Base-by-base conservation (phyloP, 2,888 invertebrate genomes). In the Diarsia dahlii region DNA sequence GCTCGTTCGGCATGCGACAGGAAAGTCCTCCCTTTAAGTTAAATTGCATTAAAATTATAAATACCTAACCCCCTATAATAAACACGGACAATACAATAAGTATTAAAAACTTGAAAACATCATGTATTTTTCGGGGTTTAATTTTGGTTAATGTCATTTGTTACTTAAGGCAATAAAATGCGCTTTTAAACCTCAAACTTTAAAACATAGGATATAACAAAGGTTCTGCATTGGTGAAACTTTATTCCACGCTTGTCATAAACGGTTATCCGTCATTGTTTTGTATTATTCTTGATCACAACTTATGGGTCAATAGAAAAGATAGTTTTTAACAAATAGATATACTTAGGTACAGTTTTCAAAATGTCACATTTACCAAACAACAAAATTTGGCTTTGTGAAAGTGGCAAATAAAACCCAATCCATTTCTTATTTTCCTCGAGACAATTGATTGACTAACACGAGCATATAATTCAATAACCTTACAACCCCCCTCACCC, bases 401-500 rank as follows among this genome's bases (percentile, higher is more conserved):
- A 28, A 15, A 52, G 48, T 28, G 34, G 28, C 20, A 48, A 74
- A 63, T 23, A n/a, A 54, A 62, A 67, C 20, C 15, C 39, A 71
- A 67, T 58, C 39, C 39, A 58, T 60, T 65, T 46, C 28, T 60
- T 58, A 58, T 71, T 52, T 75, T 39, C 18, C 58, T 46, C 28
- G 15, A 56, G 46, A 58, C 34, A 71, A 62, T 66, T 72, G 34
- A 81, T 81, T 50, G 46, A 23, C 70, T 82, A 60, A 75, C 34
- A n/a, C 9, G 39, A 13, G 6, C 18, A 23, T 28, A 50, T 68
- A 80, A 82, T 71, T 70, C 9, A 63, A 82, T 82, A 54, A 60
- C 18, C 8, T 28, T 28, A 28, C 9, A 34, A 6, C 23, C 15
- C 15, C 13, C 8, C 23, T 5, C 48, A 70, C 45, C 68, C 23